These are phyloP conservation scores for Halesus radiatus DNA, from an alignment of 1,140 invertebrate genomes.

Conservation along the genomic window DNA sequence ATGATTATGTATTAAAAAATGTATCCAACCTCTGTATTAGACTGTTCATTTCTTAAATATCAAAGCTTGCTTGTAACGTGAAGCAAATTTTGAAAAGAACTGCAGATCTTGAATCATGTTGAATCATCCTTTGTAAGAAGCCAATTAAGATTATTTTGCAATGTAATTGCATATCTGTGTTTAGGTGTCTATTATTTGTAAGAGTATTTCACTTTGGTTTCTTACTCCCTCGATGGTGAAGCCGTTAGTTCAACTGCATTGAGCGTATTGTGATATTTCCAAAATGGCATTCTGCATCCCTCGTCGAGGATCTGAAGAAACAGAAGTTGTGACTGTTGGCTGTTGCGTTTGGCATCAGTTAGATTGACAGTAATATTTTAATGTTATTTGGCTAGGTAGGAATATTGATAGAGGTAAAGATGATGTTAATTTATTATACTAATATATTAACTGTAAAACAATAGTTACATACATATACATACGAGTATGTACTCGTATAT, in stretches of 20 bases:
- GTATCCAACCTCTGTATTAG: too few relatives aligned
- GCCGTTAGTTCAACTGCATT: too few relatives aligned
- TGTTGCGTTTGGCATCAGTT: neutral
- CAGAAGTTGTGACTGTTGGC: slow-evolving; percentile 11
- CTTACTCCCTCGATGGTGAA: too few relatives aligned
- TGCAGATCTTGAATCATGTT: too few relatives aligned
- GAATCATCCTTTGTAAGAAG: too few relatives aligned
- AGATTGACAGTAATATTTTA: neutral
- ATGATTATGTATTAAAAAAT: neutral
- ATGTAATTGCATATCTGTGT: neutral
- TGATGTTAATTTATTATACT: slow-evolving; percentile 31
- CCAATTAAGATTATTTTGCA: too few relatives aligned
- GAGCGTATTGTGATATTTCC: slow-evolving; percentile 29
- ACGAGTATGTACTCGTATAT: too few relatives aligned
- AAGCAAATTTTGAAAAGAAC: too few relatives aligned
- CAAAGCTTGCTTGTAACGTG: too few relatives aligned
- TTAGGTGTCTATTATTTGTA: slow-evolving; percentile 14
- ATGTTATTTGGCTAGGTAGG: slow-evolving; percentile 14
- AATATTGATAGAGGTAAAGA: slow-evolving; percentile 3
- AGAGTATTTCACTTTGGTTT: neutral
- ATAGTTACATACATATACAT: too few relatives aligned
- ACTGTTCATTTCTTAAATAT: too few relatives aligned
- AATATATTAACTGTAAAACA: slow-evolving; percentile 25
- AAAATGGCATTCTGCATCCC: slow-evolving; percentile 17
- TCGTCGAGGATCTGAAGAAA: neutral